Evolutionary conservation across 2,888 invertebrate genomes (phyloP), one percentile per base, ranked within the genome.

Genomic region (Oscheius sp.): DNA sequence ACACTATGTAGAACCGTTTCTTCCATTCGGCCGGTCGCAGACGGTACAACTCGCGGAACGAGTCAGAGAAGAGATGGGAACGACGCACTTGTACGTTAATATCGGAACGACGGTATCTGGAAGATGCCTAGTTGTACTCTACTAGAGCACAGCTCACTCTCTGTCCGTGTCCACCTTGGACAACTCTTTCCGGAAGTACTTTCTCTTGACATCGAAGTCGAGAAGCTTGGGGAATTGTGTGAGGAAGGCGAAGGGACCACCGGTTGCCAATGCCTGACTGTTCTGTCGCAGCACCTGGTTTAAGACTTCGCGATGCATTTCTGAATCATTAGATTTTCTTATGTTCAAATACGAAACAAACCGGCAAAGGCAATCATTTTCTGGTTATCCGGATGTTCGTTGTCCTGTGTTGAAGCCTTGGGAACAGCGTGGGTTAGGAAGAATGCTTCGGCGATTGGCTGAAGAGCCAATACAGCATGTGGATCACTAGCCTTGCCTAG

Each of bases 391-490:
- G 91, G 91, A 73, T 92, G 76, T 9, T 73, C 74, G n/a, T 76
- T 75, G 35, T 79, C 77, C 5, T 71, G 70, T 33, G 75, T 74
- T 33, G 68, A 58, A 62, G 77, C 57, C n/a, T 81, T 72, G 57
- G 66, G 53, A 29, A 83, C 76, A 2, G 94, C 94, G 89, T 95
- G 94, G 2, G 95, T 94, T 72, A 95, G 91, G 91, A 95, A 95
- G 91, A 95, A 95, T 11, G 95, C 94, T 90, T 95, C 95, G 2
- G 95, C 95, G 4, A 94, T 94, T 37, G 95, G 94, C 90, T 94
- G 94, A 73, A 95, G 91, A 37, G 95, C 94, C 48, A 95, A 92
- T 32, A 95, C 95, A 57, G 94, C 94, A 90, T 95, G 94, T 87
- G 94, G 94, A 90, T 95, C 95, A 37, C 94, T 93, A 42, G 94